These are phyloP conservation scores for Motacilla tschutschensis DNA, from an alignment of 2,113 vertebrate genomes.

Conservation along the genomic window DNA sequence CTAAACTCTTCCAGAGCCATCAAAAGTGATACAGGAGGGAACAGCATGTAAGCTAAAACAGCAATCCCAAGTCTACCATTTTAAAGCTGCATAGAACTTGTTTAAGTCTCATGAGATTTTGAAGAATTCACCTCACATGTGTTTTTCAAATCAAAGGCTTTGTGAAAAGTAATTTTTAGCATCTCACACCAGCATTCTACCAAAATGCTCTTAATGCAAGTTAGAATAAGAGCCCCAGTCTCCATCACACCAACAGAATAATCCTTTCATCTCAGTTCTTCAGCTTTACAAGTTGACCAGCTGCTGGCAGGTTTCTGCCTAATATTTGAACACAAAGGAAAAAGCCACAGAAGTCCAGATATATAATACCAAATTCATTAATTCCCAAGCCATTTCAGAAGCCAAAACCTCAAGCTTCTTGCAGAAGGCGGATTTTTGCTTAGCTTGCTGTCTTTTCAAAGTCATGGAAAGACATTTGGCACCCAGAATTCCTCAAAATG, in stretches of 20 bases:
- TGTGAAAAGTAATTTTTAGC: background rate
- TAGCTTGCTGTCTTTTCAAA: background rate
- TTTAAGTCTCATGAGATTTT: background rate
- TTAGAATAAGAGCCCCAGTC: background rate
- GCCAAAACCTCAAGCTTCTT: background rate
- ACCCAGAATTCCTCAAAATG: background rate
- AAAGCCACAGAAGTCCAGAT: background rate
- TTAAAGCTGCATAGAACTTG: background rate
- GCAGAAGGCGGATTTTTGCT: background rate
- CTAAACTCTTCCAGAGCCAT: background rate
- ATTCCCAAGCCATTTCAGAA: background rate
- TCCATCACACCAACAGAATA: background rate
- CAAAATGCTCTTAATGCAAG: background rate
- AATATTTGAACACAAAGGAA: background rate
- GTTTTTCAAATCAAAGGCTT: background rate
- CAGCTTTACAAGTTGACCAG: background rate
- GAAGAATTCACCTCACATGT: background rate
- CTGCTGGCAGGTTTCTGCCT: background rate
- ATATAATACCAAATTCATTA: background rate
- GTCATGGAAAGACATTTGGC: background rate
- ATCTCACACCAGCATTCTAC: background rate
- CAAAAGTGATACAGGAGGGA: background rate
- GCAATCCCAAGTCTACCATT: background rate
- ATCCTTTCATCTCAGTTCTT: background rate
- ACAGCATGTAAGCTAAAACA: background rate